Base-by-base conservation (phyloP, 2,797 vertebrate species). In the Clamator glandarius region DNA sequence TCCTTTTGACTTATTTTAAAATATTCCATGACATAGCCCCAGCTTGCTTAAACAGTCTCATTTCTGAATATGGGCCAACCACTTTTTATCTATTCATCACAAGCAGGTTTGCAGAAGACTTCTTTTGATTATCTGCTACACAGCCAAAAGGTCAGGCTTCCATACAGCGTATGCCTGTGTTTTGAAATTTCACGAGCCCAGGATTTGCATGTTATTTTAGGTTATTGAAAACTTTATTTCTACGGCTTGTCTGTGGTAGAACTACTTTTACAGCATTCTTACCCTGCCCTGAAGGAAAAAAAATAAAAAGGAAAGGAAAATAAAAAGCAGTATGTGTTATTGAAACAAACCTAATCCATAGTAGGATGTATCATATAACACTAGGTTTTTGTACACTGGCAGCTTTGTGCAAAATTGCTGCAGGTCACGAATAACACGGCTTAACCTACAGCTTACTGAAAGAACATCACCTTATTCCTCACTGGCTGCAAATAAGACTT, bases 241-340 rank as follows among this genome's bases (percentile, higher is more conserved):
- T 87, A 33, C 25, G 80, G 57, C 17, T 83, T 41, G 21, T 23
- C 70, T 80, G 26, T 41, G 50, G 50, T 44, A 84, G 18, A 19
- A 46, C 8, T 46, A 63, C 26, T 89, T 93, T 84, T 31, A 90
- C 57, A 85, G 29, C 19, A 21, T 29, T 78, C 18, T 67, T 55
- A 44, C 35, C 21, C 35, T 87, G 19, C 6, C 31, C 23, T 55
- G 13, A 23, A 25, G 11, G 3, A 8, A 12, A 12, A 24, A 15
- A 12, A 11, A 23, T 11, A 31, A 21, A 2, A 0, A 0, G 13
- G 39, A 18, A 8, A 2, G 1, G 0, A 5, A 28, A 25, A 39
- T 15, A 14, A 13, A 13, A 77, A 35, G 28, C 29, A 6, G 14
- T 5, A 44, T 44, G 5, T 11, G 61, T 44, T 64, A 77, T 75